Conservation (phyloP, 2,113 vertebrate genomes). For the Sinocyclocheilus maitianheensis region DNA sequence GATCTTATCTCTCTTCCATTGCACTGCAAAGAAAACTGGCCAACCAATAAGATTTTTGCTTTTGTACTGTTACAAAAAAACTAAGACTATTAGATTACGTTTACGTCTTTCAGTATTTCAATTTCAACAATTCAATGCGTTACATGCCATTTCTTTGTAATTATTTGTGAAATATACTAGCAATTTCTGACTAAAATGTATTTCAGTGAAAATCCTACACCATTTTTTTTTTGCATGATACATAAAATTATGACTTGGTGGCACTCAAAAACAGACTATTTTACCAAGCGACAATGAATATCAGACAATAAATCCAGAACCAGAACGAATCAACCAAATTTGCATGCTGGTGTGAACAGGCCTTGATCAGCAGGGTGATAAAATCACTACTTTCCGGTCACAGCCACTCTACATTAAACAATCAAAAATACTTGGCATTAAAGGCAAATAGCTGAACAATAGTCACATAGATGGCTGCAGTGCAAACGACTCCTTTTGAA, state of each 20-base stretch:
- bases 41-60: not conserved
- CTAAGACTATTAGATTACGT: too few relatives aligned
- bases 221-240: not conserved
- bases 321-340: not conserved
- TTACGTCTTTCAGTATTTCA: too few relatives aligned
- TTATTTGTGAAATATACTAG: not conserved
- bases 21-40: not conserved
- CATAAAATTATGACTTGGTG: not conserved
- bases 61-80: too few relatives aligned
- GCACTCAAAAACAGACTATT: not conserved
- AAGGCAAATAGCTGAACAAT: slow-evolving; percentile 49
- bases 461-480: slow-evolving; percentile 45
- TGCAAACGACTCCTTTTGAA: slow-evolving; percentile 26
- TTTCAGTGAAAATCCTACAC: not conserved
- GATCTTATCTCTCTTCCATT: too few relatives aligned
- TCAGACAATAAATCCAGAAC: not conserved
- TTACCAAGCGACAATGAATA: not conserved
- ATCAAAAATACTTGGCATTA: slow-evolving; percentile 57
- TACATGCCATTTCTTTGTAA: not conserved
- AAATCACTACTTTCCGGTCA: slow-evolving; percentile 22
- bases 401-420: slow-evolving; percentile 45
- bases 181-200: not conserved
- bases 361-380: slow-evolving; percentile 1
- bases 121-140: not conserved
- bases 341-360: not conserved